Evolutionary conservation across 2,797 vertebrate species (phyloP).

Genomic region (Sciurus vulgaris): DNA sequence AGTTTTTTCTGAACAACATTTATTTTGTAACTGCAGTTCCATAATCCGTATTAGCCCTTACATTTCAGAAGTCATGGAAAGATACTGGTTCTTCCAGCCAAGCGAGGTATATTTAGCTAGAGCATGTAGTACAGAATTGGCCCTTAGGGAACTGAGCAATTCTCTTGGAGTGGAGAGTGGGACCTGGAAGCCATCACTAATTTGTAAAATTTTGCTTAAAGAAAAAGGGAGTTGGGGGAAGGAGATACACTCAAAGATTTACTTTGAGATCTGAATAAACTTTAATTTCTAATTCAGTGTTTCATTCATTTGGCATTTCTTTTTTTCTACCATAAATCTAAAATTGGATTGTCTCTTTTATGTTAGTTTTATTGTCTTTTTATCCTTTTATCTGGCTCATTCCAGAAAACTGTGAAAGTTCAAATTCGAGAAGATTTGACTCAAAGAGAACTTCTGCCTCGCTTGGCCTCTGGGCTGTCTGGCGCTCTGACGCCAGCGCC

Average conservation of each 20-base stretch:
- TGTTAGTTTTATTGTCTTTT: conserved; percentile 9
- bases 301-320: conserved; percentile 59
- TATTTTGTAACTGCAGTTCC: conserved; percentile 13
- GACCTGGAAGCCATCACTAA: not conserved
- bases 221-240: not conserved
- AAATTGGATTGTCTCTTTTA: conserved; percentile 44
- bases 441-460: conserved; percentile 85
- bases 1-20: not conserved
- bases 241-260: not conserved
- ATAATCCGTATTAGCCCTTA: not conserved
- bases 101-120: not conserved
- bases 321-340: conserved; percentile 47
- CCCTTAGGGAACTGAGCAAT: not conserved
- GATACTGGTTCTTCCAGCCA: not conserved
- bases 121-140: not conserved
- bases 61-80: conserved; percentile 32
- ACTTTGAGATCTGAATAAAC: conserved; percentile 20
- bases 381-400: conserved; percentile 53
- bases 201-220: not conserved
- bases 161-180: not conserved
- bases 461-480: conserved; percentile 80
- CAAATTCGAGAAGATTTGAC: conserved; percentile 91
- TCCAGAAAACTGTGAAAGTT: conserved; percentile 93
- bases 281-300: conserved; percentile 44
- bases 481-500: conserved; percentile 85